Percentiles rank a stretch among this genome's conserved stretches.
phyloP scores from a whole-genome alignment of 2,888 invertebrate species.

The Branchipolynoe longqiensis region DNA sequence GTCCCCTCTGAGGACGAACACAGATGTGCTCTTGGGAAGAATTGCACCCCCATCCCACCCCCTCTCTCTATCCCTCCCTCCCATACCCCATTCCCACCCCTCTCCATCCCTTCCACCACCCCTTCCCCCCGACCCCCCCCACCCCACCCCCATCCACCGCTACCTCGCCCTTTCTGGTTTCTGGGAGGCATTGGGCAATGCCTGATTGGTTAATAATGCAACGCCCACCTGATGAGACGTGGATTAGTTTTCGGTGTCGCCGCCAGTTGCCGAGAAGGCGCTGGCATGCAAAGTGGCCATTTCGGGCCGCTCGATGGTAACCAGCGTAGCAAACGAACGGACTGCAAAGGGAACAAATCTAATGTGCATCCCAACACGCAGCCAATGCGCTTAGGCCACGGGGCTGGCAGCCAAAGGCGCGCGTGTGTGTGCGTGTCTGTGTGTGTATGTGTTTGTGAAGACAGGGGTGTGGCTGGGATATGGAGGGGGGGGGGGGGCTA shows the following conservation, averaged over 20 bases:
- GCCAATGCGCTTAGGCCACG: neutral
- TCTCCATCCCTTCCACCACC: slow-evolving; percentile 4
- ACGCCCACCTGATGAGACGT: slow-evolving; percentile 4
- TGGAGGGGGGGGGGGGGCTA: neutral
- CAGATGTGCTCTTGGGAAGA: no score
- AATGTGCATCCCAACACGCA: slow-evolving; percentile 20
- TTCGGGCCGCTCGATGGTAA: neutral
- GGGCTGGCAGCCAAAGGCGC: neutral
- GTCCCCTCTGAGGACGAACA: no score
- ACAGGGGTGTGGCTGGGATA: neutral
- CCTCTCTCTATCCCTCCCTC: no score
- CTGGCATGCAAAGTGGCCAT: slow-evolving; percentile 6
- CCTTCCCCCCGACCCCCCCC: neutral
- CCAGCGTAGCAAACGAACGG: slow-evolving; percentile 8
- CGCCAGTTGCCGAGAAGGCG: neutral
- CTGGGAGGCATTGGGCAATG: no score
- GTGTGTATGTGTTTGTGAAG: no score
- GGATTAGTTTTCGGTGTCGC: slow-evolving; percentile 3
- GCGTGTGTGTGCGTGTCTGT: no score
- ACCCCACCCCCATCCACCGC: no score
- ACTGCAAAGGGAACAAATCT: slow-evolving; percentile 34
- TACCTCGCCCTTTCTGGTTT: no score
- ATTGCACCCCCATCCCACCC: no score
- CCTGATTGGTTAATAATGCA: no score
- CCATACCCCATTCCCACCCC: no score